These are phyloP conservation scores for Bambusicola thoracicus DNA, from an alignment of 2,113 vertebrate genomes.

Conservation along the genomic window DNA sequence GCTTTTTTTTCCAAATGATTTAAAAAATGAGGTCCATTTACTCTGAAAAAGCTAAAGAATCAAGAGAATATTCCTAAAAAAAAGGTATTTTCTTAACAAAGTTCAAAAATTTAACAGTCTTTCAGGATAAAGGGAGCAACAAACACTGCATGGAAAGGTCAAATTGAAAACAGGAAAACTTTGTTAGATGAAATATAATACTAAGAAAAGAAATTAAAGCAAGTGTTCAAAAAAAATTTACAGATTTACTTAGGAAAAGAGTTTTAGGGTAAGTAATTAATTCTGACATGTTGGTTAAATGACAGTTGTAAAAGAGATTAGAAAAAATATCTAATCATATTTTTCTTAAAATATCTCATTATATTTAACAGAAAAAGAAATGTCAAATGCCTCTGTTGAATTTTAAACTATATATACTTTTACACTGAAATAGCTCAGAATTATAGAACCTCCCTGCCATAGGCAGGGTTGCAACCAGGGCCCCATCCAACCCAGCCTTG, in stretches of 20 bases:
- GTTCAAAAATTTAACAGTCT: background rate
- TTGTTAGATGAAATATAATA: background rate
- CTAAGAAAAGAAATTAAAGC: background rate
- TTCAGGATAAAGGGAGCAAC: background rate
- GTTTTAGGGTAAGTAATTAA: background rate
- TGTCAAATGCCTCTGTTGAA: background rate
- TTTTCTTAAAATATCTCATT: background rate
- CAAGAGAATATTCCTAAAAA: background rate
- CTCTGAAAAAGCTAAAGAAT: rapidly evolving
- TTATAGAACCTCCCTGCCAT: background rate
- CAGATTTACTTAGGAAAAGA: background rate
- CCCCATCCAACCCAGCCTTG: background rate
- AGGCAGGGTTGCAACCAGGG: background rate
- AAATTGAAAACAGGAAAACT: background rate
- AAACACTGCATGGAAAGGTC: background rate
- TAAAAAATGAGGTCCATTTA: background rate
- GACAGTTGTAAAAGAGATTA: background rate
- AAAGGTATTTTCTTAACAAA: background rate
- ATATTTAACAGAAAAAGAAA: background rate
- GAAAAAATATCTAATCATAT: background rate
- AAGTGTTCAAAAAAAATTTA: background rate
- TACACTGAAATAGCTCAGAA: background rate
- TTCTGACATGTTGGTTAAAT: background rate
- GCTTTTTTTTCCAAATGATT: background rate
- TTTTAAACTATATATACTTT: background rate